Evolutionary conservation across 1,140 invertebrate species (phyloP).

Genomic region (Melitaea cinxia): DNA sequence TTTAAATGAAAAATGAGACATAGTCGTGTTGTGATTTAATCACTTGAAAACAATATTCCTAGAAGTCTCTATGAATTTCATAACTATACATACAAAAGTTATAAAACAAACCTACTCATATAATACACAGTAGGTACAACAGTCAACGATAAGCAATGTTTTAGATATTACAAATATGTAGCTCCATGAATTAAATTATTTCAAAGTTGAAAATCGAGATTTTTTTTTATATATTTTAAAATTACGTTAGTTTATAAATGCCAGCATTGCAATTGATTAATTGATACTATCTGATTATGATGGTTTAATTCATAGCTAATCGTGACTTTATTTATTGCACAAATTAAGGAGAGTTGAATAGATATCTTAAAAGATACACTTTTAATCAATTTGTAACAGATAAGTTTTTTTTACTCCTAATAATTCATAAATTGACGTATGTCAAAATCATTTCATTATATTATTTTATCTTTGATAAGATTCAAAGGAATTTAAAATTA

Average conservation of each 20-base stretch:
- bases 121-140: slow-evolving; percentile 1
- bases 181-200: not conserved
- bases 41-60: slow-evolving; percentile 66
- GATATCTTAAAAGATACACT: too few species aligned
- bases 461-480: not conserved
- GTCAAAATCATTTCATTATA: too few species aligned
- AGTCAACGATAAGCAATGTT: not conserved
- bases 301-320: not conserved
- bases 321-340: not conserved
- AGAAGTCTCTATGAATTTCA: slow-evolving; percentile 30
- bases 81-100: slow-evolving; percentile 54
- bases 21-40: slow-evolving; percentile 65
- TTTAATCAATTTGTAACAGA: too few species aligned
- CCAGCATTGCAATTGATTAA: not conserved
- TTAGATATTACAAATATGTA: slow-evolving; percentile 2
- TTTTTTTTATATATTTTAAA: not conserved
- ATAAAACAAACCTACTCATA: slow-evolving; percentile 53
- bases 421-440: too few species aligned
- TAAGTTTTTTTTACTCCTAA: too few species aligned
- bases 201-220: not conserved
- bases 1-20: slow-evolving; percentile 19
- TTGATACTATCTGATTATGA: not conserved
- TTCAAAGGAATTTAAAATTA: not conserved
- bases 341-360: too few species aligned
- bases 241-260: not conserved